Evolutionary conservation across 37 sponge, comb jelly and placozoan genomes (phyloP).

Genomic region (Agelas oroides): DNA sequence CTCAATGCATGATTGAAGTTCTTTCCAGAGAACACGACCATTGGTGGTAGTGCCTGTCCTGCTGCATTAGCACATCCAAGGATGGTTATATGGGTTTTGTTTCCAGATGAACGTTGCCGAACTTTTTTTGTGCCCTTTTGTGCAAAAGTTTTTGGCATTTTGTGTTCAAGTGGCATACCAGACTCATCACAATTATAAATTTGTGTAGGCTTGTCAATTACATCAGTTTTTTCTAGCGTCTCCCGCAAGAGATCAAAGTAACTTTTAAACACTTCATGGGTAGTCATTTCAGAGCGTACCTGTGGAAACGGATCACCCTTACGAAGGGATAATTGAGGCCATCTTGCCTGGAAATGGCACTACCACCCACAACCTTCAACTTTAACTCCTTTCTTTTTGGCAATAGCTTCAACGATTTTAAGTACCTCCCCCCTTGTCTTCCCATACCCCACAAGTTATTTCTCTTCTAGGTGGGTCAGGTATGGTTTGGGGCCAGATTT

Average conservation of each 20-base stretch:
- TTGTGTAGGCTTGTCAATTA: too few species aligned
- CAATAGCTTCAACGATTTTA: too few species aligned
- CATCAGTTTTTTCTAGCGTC: too few species aligned
- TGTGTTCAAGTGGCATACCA: too few species aligned
- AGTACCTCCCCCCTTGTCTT: too few species aligned
- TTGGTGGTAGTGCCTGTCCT: constrained; percentile 42
- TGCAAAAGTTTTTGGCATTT: constrained; percentile 27
- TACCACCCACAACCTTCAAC: too few species aligned
- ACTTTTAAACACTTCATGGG: too few species aligned
- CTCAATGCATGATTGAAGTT: constrained; percentile 28
- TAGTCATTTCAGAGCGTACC: too few species aligned
- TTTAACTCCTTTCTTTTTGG: too few species aligned
- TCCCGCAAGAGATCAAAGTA: too few species aligned
- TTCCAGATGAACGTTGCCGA: constrained; percentile 15
- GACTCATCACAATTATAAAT: too few species aligned
- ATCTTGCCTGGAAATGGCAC: neutral
- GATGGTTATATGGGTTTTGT: constrained; percentile 54
- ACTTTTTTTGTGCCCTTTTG: constrained; percentile 40
- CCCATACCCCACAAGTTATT: neutral
- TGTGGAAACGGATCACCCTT: neutral
- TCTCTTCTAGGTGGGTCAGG: neutral
- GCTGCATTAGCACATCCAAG: constrained; percentile 55
- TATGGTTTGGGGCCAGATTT: constrained; percentile 16
- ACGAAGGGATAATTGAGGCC: constrained; percentile 13
- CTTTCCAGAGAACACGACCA: constrained; percentile 44